phyloP scores from a whole-genome alignment of 1,140 invertebrate species.

The Hypsibius dujardini region DNA sequence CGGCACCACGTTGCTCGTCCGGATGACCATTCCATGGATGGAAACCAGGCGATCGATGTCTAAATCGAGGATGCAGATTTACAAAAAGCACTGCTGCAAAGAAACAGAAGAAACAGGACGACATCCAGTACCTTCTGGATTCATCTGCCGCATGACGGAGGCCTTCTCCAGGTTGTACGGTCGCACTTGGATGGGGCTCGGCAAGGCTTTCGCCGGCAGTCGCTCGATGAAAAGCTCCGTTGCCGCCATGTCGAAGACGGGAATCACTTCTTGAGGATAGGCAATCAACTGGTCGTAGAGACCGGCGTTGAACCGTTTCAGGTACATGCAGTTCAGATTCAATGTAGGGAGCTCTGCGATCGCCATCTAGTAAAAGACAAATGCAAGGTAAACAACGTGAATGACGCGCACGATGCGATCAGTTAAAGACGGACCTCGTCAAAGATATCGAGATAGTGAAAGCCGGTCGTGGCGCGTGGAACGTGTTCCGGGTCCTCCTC shows the following conservation, averaged over 20 bases:
- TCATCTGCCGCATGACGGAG: conserved; percentile 80
- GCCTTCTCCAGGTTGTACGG: conserved; percentile 86
- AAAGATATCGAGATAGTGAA: conserved; percentile 15
- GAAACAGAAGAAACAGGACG: no score
- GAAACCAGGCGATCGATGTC: conserved; percentile 97
- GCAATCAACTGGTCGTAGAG: conserved; percentile 75
- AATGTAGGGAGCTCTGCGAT: conserved; percentile 77
- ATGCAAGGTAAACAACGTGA: no score
- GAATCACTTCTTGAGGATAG: conserved; percentile 96
- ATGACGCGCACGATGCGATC: no score
- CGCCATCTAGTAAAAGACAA: no score
- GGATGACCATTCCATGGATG: conserved; percentile 90
- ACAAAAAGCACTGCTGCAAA: no score
- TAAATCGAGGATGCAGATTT: no score
- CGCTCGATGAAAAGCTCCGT: conserved; percentile 92
- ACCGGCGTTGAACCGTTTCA: conserved; percentile 65
- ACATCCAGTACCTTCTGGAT: conserved; percentile 62
- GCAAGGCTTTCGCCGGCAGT: conserved; percentile 62
- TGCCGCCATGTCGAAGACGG: conserved; percentile 84
- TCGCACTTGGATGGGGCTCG: conserved; percentile 86
- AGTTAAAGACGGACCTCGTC: not conserved
- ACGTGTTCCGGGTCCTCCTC: conserved; percentile 60
- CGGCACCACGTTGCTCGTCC: conserved; percentile 80
- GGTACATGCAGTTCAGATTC: conserved; percentile 80
- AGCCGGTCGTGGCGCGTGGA: conserved; percentile 75